Conservation (phyloP, 2,113 vertebrate genomes). For the Maccullochella peelii region DNA sequence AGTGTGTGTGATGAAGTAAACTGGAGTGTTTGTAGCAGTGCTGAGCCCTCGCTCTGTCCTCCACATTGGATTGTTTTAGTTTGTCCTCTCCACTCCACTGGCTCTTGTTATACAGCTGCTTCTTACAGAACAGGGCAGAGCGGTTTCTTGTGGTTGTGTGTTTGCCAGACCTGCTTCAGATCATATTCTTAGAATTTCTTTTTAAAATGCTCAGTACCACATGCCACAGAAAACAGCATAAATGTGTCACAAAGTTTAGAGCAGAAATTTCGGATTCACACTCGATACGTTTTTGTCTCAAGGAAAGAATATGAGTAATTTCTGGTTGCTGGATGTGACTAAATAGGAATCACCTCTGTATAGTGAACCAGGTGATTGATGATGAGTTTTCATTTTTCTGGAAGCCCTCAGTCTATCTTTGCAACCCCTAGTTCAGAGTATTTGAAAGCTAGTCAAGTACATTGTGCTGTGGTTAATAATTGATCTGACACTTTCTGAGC, state of each 20-base stretch:
- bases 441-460: background rate
- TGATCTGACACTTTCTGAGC: background rate
- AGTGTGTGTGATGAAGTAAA: conserved; percentile 8
- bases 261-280: no score
- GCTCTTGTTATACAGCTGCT: conserved; percentile 66
- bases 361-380: background rate
- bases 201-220: conserved; percentile 8
- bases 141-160: conserved; percentile 42
- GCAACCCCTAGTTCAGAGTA: background rate
- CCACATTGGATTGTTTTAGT: conserved; percentile 56
- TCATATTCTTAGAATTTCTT: conserved; percentile 50
- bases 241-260: no score
- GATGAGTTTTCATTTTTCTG: background rate
- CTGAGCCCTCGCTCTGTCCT: conserved; percentile 1
- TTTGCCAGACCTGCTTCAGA: conserved; percentile 38
- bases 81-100: conserved; percentile 49
- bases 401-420: background rate
- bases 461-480: background rate
- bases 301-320: background rate
- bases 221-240: conserved; percentile 11
- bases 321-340: background rate
- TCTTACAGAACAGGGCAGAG: conserved; percentile 50
- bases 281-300: background rate
- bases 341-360: background rate
- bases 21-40: conserved; percentile 4